A percentile compares a stretch with the other conserved stretches of the same genome.
Evolutionary conservation across 2,888 invertebrate genomes (phyloP).

Genomic region (Athalia circularis): DNA sequence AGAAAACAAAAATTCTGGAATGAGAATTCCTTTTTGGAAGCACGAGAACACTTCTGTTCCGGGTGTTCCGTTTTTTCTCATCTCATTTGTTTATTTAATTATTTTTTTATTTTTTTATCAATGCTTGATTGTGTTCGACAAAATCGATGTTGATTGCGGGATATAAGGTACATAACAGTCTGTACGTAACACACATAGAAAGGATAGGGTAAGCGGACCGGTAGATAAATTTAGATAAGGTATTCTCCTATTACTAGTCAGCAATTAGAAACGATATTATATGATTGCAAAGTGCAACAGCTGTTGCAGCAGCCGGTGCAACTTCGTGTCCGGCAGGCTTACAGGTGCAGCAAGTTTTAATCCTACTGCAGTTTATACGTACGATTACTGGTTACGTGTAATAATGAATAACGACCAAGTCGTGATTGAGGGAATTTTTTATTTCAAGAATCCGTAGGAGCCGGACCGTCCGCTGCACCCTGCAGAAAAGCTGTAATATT

Average conservation of each 20-base stretch:
- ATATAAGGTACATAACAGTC: neutral
- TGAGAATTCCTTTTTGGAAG: too few relatives aligned
- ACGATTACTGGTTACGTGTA: constrained; percentile 4
- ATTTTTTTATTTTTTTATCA: too few relatives aligned
- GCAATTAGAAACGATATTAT: constrained; percentile 28
- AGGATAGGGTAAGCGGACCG: neutral
- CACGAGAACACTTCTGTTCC: too few relatives aligned
- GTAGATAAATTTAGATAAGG: constrained; percentile 18
- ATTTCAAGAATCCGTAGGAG: too few relatives aligned
- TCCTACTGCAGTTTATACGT: neutral
- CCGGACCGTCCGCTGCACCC: too few relatives aligned
- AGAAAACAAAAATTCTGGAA: too few relatives aligned
- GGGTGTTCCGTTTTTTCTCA: too few relatives aligned
- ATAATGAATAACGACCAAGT: constrained; percentile 1
- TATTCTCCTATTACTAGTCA: constrained; percentile 12
- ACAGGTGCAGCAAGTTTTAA: neutral
- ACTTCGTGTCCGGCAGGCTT: neutral
- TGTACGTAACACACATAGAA: neutral
- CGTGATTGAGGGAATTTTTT: neutral
- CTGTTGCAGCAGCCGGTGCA: neutral
- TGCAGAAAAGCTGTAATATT: too few relatives aligned
- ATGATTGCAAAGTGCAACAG: constrained; percentile 10
- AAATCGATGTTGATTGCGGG: neutral
- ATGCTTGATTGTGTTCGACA: too few relatives aligned
- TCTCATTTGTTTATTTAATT: too few relatives aligned